Evolutionary conservation across 2,888 invertebrate species (phyloP).

Genomic region (Coronaproctus castanopsis): DNA sequence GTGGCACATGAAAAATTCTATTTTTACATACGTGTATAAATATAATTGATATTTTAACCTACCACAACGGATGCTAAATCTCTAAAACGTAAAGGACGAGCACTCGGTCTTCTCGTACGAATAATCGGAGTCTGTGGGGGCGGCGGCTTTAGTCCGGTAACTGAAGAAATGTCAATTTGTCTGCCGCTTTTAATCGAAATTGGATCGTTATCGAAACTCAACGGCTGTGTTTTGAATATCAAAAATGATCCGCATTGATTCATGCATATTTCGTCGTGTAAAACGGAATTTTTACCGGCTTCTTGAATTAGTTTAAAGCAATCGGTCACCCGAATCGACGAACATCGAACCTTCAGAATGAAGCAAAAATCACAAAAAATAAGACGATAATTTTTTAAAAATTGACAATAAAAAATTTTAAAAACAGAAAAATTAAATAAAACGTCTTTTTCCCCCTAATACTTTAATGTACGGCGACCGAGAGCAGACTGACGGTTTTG

Average conservation of each 20-base stretch:
- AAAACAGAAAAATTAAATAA: too few species aligned
- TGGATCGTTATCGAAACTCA: neutral
- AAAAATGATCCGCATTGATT: conserved; percentile 43
- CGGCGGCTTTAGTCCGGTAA: conserved; percentile 8
- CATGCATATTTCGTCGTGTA: conserved; percentile 70
- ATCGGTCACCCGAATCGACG: conserved; percentile 68
- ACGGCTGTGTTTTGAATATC: neutral
- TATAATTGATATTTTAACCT: too few species aligned
- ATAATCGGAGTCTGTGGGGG: neutral
- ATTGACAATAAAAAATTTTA: too few species aligned
- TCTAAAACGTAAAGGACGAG: conserved; percentile 6
- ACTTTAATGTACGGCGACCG: too few species aligned
- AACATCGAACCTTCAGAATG: conserved; percentile 83
- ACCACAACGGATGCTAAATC: conserved; percentile 7
- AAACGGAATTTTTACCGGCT: conserved; percentile 60
- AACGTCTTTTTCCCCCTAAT: too few species aligned
- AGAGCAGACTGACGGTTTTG: too few species aligned
- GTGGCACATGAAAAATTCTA: too few species aligned
- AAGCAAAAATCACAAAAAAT: conserved; percentile 24
- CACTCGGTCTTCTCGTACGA: conserved; percentile 2
- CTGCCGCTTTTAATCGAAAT: neutral
- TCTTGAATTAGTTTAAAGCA: conserved; percentile 63
- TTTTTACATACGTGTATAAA: too few species aligned
- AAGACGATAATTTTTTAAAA: neutral
- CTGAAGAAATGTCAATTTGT: conserved; percentile 6